Evolutionary conservation across 2,888 invertebrate genomes (phyloP), one percentile per base, ranked within the genome.

Genomic region (Tiliacea aurago): DNA sequence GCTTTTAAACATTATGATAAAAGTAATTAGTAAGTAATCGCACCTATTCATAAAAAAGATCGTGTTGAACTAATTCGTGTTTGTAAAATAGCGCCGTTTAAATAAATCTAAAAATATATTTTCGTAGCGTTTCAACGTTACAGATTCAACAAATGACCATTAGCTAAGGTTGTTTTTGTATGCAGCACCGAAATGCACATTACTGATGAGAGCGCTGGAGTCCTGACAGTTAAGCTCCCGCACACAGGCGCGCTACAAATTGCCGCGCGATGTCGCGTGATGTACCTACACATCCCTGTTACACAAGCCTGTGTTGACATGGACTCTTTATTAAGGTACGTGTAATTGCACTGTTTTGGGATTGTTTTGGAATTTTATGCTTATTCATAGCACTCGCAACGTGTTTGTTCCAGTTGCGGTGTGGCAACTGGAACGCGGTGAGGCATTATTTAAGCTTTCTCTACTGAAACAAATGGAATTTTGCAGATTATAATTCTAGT

Each of bases 121-220:
- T 68, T 53, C 33, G 37, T 70, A 58, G 4, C 23, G 13, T 68
- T 75, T 37, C 56, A 77, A 45, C 15, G 43, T 76, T 9, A 56
- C 61, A 55, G 37, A 63, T 73, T 69, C 55, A 82, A 78, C 67
- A 78, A 83, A 80, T 78, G 56, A n/a, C 72, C 62, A 70, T 83
- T 79, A 73, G 76, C 64, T 41, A 47, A 41, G 71, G 73, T 72
- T 56, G 67, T 87, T 81, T 86, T 80, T 84, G 82, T 79, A 84
- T 83, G 85, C 78, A 78, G 53, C 78, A 69, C 76, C 23, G 53
- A 83, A 86, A 87, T 83, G 87, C 86, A 81, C 81, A 86, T 86
- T 84, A 87, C 83, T 81, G 85, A 84, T 87, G 86, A 84, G 82
- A 87, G 73, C 79, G 64, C 70, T 76, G 63, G 45, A 41, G 65